Percentiles rank a stretch among this genome's conserved stretches.
These are phyloP conservation scores for Conistra vaccinii DNA, from an alignment of 2,888 invertebrate genomes.

Conservation along the genomic window DNA sequence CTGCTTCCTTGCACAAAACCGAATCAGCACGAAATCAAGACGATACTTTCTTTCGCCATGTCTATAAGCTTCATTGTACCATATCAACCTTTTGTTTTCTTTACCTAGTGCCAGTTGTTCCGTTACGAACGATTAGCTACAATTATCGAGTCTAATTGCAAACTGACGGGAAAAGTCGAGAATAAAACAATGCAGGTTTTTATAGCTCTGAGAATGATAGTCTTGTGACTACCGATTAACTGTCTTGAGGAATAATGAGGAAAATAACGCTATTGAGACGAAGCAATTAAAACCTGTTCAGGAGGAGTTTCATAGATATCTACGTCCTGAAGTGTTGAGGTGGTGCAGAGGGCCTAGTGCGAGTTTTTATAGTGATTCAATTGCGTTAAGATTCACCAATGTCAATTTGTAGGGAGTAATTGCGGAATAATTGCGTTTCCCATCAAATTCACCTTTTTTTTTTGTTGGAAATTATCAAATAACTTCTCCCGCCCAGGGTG, in stretches of 20 bases:
- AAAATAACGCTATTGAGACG: constrained; percentile 8
- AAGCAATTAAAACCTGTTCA: neutral
- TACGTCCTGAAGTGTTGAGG: too few relatives aligned
- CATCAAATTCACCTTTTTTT: too few relatives aligned
- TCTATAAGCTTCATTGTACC: constrained; percentile 12
- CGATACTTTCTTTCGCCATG: constrained; percentile 8
- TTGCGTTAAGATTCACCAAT: too few relatives aligned
- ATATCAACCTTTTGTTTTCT: constrained; percentile 41
- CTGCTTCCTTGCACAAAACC: neutral
- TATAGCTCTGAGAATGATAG: constrained; percentile 50
- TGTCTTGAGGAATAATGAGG: constrained; percentile 1
- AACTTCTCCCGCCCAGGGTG: too few relatives aligned
- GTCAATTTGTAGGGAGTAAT: too few relatives aligned
- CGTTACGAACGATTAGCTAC: constrained; percentile 82
- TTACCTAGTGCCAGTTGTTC: constrained; percentile 67
- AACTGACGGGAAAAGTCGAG: constrained; percentile 79
- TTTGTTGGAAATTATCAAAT: too few relatives aligned
- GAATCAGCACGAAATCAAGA: neutral
- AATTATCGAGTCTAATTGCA: constrained; percentile 81
- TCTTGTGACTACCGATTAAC: constrained; percentile 37
- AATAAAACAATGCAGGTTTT: constrained; percentile 73
- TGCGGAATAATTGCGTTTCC: too few relatives aligned
- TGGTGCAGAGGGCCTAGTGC: neutral
- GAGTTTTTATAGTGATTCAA: too few relatives aligned
- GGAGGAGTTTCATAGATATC: neutral